These are phyloP conservation scores for Idris sp. DNA, from an alignment of 1,140 invertebrate genomes.

Conservation along the genomic window DNA sequence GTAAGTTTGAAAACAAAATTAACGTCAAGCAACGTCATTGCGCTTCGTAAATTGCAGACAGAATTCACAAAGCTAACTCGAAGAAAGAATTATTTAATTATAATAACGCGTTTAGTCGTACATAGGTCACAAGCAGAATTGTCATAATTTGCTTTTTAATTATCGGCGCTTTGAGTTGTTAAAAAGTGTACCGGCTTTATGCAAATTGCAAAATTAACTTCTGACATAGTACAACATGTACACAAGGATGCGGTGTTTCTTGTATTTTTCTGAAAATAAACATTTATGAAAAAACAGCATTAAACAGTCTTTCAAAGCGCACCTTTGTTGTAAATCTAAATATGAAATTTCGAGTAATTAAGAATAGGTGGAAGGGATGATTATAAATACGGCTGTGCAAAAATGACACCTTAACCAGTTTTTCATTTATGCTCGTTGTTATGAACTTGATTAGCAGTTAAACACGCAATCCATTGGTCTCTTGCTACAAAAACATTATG, in stretches of 20 bases:
- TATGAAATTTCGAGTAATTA: conserved; percentile 1
- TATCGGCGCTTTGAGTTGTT: conserved; percentile 7
- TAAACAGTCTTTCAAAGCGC: not conserved
- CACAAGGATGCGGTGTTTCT: not conserved
- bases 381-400: not conserved
- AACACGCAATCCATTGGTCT: too few relatives aligned
- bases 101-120: conserved; percentile 4
- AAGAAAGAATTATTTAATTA: conserved; percentile 9
- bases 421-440: not conserved
- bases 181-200: conserved; percentile 2
- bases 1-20: conserved; percentile 12
- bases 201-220: not conserved
- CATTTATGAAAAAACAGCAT: not conserved
- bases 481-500: too few relatives aligned
- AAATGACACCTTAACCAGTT: conserved; percentile 1
- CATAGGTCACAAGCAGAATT: not conserved
- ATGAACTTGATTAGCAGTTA: not conserved
- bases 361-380: not conserved
- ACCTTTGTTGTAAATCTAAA: too few relatives aligned
- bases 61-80: conserved; percentile 5
- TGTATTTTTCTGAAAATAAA: not conserved
- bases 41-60: not conserved
- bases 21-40: conserved; percentile 8
- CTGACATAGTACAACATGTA: not conserved
- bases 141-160: conserved; percentile 4